phyloP scores from a whole-genome alignment of 92 coral and sea anemone genomes.

The Metridium senile region DNA sequence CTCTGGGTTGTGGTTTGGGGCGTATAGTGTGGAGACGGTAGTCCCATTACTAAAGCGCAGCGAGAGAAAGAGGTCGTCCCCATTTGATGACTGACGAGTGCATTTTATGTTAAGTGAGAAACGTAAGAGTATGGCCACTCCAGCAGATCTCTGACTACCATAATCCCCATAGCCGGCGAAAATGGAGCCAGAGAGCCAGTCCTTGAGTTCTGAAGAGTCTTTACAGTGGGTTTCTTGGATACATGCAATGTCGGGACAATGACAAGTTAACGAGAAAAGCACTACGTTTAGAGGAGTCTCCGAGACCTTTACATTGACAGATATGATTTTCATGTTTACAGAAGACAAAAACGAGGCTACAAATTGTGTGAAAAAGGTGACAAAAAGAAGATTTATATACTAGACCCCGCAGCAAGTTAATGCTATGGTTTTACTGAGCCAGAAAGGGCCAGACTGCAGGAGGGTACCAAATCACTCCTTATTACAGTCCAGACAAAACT shows the following conservation, averaged over 20 bases:
- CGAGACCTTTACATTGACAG: neutral
- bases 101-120: neutral
- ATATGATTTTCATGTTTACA: too few relatives aligned
- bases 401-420: too few relatives aligned
- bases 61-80: neutral
- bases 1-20: slow-evolving; percentile 25
- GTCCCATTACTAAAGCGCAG: neutral
- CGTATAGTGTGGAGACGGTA: slow-evolving; percentile 7
- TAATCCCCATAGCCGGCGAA: neutral
- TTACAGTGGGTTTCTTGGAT: neutral
- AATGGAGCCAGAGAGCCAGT: neutral
- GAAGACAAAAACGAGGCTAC: too few relatives aligned
- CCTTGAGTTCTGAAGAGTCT: neutral
- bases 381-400: too few relatives aligned
- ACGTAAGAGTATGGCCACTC: neutral
- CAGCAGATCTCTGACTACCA: neutral
- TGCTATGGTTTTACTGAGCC: too few relatives aligned
- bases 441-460: too few relatives aligned
- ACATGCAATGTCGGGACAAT: neutral
- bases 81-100: neutral
- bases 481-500: too few relatives aligned
- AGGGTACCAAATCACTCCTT: too few relatives aligned
- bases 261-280: neutral
- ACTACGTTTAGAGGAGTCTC: neutral
- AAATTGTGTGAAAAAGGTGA: too few relatives aligned